Evolutionary conservation across 2,113 vertebrate genomes (phyloP), one percentile per base, ranked within the genome.

Genomic region (Cygnus buccinator): DNA sequence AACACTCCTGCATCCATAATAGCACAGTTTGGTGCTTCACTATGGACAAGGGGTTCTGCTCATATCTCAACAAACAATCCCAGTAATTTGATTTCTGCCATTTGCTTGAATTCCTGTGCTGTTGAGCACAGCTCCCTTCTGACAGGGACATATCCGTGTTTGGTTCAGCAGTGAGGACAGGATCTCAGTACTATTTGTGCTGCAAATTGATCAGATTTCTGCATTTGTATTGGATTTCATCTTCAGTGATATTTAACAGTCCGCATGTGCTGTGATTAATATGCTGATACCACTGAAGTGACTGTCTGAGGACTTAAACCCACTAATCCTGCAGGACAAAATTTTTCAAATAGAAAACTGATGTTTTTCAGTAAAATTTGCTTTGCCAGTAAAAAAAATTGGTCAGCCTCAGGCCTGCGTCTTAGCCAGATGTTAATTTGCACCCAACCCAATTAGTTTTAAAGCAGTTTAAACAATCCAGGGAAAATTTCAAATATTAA

Each of bases 121-220:
- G 26, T 17, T 33, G 16, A 44, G 46, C 26, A 22, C 28, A 59
- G 9, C 6, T 31, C 26, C 22, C 50, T 87, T 87, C 20, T 5
- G 44, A 14, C 6, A 4, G 4, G 11, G 12, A 35, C 2, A 5
- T 9, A 9, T 3, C 16, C 9, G 2, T 12, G 16, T 26, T 37
- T 39, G 13, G 4, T 35, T 11, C 57, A 21, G 22, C n/a, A 59
- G 33, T 0, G 0, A 2, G 3, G 46, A 76, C 23, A 57, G n/a
- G 31, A 58, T 26, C 19, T 44, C 48, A 48, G 8, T 12, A 22
- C 11, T 48, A 23, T 7, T 17, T 37, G 7, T 10, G 8, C 26
- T 63, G 16, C 10, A 43, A 67, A 33, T 7, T 28, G 12, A 31
- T 44, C 11, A 50, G 52, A 35, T 41, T 10, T 31, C 41, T 25